Evolutionary conservation across 1,140 invertebrate species (phyloP).

Genomic region (Reticulitermes speratus): DNA sequence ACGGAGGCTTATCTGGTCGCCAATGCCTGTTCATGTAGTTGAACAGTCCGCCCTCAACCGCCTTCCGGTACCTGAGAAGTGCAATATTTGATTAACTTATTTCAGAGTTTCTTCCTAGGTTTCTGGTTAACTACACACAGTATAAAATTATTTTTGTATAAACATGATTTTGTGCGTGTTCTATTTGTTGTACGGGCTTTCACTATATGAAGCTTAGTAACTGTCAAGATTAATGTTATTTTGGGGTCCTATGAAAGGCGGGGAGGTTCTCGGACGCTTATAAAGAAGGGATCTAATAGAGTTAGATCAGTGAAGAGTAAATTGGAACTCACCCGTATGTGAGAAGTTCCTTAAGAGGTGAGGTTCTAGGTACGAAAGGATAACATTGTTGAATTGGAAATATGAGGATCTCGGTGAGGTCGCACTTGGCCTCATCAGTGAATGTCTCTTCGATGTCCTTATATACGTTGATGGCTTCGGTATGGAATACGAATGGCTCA

Average conservation of each 20-base stretch:
- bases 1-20: not conserved
- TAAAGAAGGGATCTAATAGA: no score
- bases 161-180: no score
- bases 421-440: slow-evolving; percentile 20
- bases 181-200: no score
- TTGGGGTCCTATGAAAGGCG: no score
- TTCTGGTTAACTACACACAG: no score
- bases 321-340: not conserved
- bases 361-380: not conserved
- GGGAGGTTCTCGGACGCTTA: no score
- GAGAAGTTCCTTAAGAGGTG: slow-evolving; percentile 15
- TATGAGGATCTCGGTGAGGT: slow-evolving; percentile 20
- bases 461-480: slow-evolving; percentile 22
- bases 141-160: no score
- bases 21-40: slow-evolving; percentile 1
- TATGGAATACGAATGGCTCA: slow-evolving; percentile 20
- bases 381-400: not conserved
- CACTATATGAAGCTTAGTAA: no score
- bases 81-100: no score
- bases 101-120: no score
- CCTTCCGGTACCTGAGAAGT: not conserved
- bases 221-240: no score
- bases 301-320: no score
- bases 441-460: not conserved
- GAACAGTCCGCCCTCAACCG: not conserved